Evolutionary conservation across 2,797 vertebrate genomes (phyloP).

Genomic region (Myotis daubentonii): DNA sequence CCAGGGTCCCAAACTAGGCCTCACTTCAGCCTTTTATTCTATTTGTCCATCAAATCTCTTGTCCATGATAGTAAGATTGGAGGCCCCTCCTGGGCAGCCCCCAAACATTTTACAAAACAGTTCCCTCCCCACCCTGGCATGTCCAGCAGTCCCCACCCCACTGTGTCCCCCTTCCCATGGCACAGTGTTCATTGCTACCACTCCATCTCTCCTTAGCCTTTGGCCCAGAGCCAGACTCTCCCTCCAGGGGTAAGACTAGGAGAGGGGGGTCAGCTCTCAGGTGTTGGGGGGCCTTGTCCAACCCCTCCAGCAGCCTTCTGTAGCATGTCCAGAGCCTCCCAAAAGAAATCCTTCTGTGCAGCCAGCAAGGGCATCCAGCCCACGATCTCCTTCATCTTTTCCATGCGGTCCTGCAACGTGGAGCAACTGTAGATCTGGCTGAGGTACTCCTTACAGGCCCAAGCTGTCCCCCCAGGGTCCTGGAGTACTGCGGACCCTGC

Average conservation of each 20-base stretch:
- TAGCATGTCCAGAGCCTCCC: conserved; percentile 81
- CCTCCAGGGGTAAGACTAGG: neutral
- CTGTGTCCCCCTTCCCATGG: neutral
- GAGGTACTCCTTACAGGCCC: conserved; percentile 78
- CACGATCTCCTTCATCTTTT: conserved; percentile 83
- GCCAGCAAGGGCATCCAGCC: conserved; percentile 81
- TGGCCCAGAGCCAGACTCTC: neutral
- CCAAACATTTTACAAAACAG: conserved; percentile 65
- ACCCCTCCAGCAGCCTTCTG: conserved; percentile 66
- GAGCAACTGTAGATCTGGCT: conserved; percentile 81
- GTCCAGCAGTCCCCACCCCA: neutral
- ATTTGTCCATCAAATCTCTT: conserved; percentile 70
- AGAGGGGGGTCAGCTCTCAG: conserved; percentile 66
- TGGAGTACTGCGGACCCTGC: neutral
- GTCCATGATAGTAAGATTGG: conserved; percentile 72
- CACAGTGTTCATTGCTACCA: neutral
- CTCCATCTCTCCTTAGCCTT: conserved; percentile 16
- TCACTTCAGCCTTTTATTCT: conserved; percentile 86
- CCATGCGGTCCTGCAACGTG: conserved; percentile 79
- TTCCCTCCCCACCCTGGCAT: conserved; percentile 22
- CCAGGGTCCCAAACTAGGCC: conserved; percentile 90
- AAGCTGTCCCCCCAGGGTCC: conserved; percentile 44
- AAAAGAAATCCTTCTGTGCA: conserved; percentile 82
- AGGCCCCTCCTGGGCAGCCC: conserved; percentile 70
- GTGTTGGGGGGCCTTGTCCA: conserved; percentile 1